A percentile compares a stretch with the other conserved stretches of the same genome.
These are phyloP conservation scores for Xiphophorus couchianus DNA, from an alignment of 2,113 vertebrate species.

Conservation along the genomic window DNA sequence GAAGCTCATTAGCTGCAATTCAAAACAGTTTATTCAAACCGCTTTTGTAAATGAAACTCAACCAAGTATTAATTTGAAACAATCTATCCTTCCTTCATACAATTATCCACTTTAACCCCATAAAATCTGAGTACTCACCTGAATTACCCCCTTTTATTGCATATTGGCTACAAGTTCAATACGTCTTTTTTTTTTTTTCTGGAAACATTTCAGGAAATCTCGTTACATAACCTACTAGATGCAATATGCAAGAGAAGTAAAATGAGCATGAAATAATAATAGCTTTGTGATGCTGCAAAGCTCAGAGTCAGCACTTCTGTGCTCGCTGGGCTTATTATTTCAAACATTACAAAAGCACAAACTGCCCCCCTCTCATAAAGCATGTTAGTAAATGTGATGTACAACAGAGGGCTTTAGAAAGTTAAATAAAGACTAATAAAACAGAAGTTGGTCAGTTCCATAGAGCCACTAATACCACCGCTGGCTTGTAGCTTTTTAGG, in stretches of 20 bases:
- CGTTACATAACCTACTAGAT: background rate
- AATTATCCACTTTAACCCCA: slow-evolving; percentile 1
- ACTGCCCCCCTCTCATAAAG: background rate
- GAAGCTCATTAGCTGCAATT: slow-evolving; percentile 8
- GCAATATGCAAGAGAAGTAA: background rate
- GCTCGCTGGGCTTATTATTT: background rate
- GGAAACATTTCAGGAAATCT: background rate
- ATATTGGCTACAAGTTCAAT: background rate
- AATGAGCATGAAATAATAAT: slow-evolving; percentile 2
- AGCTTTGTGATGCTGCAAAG: background rate
- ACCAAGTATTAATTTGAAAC: slow-evolving; percentile 18
- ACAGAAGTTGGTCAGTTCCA: background rate
- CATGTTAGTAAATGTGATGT: background rate
- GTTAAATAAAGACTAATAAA: background rate
- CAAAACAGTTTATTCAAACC: background rate
- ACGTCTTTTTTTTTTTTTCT: background rate
- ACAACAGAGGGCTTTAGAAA: background rate
- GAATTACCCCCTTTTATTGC: background rate
- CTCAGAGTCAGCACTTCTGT: background rate
- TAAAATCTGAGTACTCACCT: background rate
- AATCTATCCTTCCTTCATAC: slow-evolving; percentile 14
- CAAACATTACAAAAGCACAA: background rate
- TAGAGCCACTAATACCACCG: background rate
- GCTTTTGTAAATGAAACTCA: slow-evolving; percentile 14
- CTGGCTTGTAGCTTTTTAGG: background rate